These are phyloP conservation scores for Phoxinus dragarum DNA, from an alignment of 2,797 vertebrate genomes.

Conservation along the genomic window DNA sequence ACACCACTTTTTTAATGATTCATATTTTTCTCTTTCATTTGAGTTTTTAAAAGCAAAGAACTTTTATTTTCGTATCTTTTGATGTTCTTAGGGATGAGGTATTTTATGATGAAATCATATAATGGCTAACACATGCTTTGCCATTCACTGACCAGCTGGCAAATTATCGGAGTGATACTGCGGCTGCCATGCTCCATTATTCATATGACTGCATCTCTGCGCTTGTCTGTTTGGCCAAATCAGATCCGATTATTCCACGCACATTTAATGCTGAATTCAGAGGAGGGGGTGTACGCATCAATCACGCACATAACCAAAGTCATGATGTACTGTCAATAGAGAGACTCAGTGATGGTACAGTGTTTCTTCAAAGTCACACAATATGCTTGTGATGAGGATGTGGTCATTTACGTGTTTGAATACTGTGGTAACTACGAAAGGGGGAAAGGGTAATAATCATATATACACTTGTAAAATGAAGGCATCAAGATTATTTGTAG, in stretches of 20 bases:
- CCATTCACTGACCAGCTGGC: conserved; percentile 70
- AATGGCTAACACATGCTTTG: conserved; percentile 67
- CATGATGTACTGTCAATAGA: conserved; percentile 57
- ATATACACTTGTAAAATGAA: conserved; percentile 24
- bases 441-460: conserved; percentile 34
- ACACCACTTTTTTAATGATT: conserved; percentile 39
- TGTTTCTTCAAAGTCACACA: conserved; percentile 50
- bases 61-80: conserved; percentile 75
- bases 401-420: conserved; percentile 37
- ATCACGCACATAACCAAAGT: conserved; percentile 50
- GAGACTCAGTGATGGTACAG: conserved; percentile 41
- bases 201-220: conserved; percentile 63
- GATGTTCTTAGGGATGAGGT: conserved; percentile 71
- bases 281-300: conserved; percentile 48
- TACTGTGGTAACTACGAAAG: conserved; percentile 14
- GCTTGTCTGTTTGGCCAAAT: conserved; percentile 60
- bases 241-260: conserved; percentile 60
- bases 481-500: background rate
- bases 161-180: conserved; percentile 71
- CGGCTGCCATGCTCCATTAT: conserved; percentile 71
- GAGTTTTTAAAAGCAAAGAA: conserved; percentile 51
- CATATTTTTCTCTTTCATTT: conserved; percentile 56
- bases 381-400: conserved; percentile 52
- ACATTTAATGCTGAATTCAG: conserved; percentile 55
- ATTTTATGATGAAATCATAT: conserved; percentile 59